These are phyloP conservation scores for Caenorhabditis tropicalis DNA, from an alignment of 1,140 invertebrate genomes.

Conservation along the genomic window DNA sequence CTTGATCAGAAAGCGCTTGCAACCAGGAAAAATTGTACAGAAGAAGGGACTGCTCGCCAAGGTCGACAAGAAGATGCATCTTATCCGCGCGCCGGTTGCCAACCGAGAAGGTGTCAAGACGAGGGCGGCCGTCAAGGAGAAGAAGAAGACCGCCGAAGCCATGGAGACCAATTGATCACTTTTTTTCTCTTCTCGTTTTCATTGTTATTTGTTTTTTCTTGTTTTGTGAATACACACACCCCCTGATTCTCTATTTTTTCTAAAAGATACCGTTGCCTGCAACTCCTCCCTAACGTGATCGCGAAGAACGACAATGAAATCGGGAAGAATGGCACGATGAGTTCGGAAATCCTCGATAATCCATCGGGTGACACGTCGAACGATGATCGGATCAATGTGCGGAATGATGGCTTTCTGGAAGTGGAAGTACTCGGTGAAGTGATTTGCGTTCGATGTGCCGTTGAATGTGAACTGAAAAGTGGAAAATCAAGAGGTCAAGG, in stretches of 20 bases:
- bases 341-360: conserved; percentile 16
- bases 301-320: conserved; percentile 38
- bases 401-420: conserved; percentile 23
- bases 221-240: conserved; percentile 46
- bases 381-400: background rate
- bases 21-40: conserved; percentile 65
- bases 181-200: background rate
- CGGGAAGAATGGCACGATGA: background rate
- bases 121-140: conserved; percentile 46
- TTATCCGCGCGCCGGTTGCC: conserved; percentile 69
- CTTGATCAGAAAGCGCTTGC: conserved; percentile 66
- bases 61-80: conserved; percentile 68
- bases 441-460: background rate
- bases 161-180: conserved; percentile 52
- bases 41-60: conserved; percentile 62
- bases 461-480: conserved; percentile 44
- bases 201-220: conserved; percentile 47
- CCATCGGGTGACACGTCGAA: background rate
- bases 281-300: conserved; percentile 28
- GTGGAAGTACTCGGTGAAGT: conserved; percentile 39
- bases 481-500: background rate
- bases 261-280: background rate
- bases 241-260: background rate
- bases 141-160: conserved; percentile 46
- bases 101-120: conserved; percentile 49